Conservation (phyloP, 2,113 vertebrate species). For the Oriolus oriolus region DNA sequence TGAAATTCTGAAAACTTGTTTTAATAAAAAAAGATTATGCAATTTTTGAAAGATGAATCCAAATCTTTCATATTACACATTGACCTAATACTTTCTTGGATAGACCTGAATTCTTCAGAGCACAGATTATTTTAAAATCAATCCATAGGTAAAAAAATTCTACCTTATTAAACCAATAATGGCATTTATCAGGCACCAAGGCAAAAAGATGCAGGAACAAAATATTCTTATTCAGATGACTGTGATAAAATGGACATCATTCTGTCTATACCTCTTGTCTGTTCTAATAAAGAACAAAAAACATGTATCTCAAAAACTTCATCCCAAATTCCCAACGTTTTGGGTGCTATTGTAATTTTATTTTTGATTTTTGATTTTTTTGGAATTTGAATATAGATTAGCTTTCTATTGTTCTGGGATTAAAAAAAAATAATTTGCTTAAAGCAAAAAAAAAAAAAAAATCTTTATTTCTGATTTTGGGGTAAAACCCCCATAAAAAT, state of each 20-base stretch:
- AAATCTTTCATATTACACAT: not conserved
- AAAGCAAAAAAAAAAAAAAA: not conserved
- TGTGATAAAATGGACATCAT: not conserved
- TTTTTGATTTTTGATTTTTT: not conserved
- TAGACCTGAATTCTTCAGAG: not conserved
- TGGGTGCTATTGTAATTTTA: fast-evolving
- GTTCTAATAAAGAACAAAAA: not conserved
- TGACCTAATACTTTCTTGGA: not conserved
- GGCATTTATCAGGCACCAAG: not conserved
- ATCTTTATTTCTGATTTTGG: not conserved
- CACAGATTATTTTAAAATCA: not conserved
- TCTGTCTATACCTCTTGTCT: not conserved
- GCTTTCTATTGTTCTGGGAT: not conserved
- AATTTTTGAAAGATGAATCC: not conserved
- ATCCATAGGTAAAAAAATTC: not conserved
- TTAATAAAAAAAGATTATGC: not conserved
- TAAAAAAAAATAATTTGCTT: not conserved
- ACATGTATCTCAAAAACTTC: not conserved
- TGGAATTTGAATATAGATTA: not conserved
- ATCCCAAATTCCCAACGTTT: not conserved
- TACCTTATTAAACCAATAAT: not conserved
- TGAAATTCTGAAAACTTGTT: not conserved
- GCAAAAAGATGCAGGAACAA: not conserved
- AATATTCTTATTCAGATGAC: not conserved
- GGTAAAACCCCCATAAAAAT: not conserved